Conservation (phyloP, 1,140 invertebrate genomes). For the Coptotermes formosanus region DNA sequence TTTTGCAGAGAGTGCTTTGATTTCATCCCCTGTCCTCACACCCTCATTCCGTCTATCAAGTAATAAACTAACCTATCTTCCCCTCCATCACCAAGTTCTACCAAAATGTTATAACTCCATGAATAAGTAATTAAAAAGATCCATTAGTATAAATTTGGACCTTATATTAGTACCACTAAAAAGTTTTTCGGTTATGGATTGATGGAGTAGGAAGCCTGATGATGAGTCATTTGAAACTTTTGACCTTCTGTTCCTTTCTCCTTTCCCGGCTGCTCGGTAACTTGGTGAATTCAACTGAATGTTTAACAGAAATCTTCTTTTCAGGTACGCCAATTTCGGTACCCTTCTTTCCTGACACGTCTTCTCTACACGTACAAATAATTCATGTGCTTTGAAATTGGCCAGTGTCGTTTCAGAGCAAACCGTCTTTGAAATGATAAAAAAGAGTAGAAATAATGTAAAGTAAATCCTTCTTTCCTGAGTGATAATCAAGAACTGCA, state of each 20-base stretch:
- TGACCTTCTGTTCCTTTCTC: not conserved
- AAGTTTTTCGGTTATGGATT: not conserved
- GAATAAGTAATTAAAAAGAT: constrained; percentile 20
- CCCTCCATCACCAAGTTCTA: not conserved
- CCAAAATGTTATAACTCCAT: not conserved
- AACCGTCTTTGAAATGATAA: too few species aligned
- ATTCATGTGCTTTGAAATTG: too few species aligned
- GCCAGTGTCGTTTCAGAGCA: too few species aligned
- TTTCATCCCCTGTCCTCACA: not conserved
- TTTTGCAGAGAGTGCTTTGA: constrained; percentile 4
- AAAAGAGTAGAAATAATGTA: too few species aligned
- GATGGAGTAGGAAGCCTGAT: not conserved
- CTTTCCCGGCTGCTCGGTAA: not conserved
- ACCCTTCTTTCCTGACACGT: not conserved
- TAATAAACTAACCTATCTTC: not conserved
- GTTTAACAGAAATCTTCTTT: not conserved
- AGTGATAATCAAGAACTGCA: too few species aligned
- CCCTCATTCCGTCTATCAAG: not conserved
- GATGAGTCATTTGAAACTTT: not conserved
- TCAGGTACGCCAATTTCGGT: not conserved
- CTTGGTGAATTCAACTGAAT: not conserved
- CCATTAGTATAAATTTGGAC: not conserved
- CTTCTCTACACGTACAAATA: not conserved
- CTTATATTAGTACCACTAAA: not conserved
- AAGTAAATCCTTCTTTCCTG: too few species aligned